Base-by-base conservation (phyloP, 1,140 invertebrate species). In the Holcopasites calliopsidis region DNA sequence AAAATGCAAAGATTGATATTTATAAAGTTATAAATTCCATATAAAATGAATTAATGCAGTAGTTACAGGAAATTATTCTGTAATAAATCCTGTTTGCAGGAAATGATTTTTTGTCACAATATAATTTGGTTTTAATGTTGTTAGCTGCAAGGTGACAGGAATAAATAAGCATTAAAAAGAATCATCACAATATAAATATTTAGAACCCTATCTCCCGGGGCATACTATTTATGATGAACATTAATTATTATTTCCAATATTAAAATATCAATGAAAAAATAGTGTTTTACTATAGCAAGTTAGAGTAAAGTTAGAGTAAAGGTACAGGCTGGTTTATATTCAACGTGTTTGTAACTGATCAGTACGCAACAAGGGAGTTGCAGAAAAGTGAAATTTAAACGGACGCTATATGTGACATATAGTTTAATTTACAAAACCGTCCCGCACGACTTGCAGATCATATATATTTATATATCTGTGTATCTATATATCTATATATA, bases 391-490 rank as follows among this genome's bases (percentile, higher is more conserved):
- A 44, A 79, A 58, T 66, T 66, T 83, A 82, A 82, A 73, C 70
- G 76, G 72, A 78, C 57, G 44, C 71, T 82, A 83, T 77, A 61
- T 66, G 38, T 76, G 61, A 82, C 54, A 62, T 76, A 69, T 77
- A 76, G 64, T 85, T 87, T 85, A 87, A 87, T 88, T 86, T 88
- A 88, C 86, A 87, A 80, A 75, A 80, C 81, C 77, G 72, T 71
- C 86, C 73, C 80, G 83, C 66, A 85, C 78, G 77, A 79, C 57
- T 83, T 69, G 76, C 69, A 85, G 79, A 84, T 66, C 75, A 78
- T 83, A 84, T 79, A 76, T 66, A 73, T 80, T 28, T 72, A 72
- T 72, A 72, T 72, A 62, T 65, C 57, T 66, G 54, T 66, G 16
- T 57, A 74, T 64, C 40, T 71, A 71, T 74, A 66, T 74, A 74